Percentiles rank a stretch among this genome's conserved stretches.
These are phyloP conservation scores for Brachypterus glaber DNA, from an alignment of 2,888 invertebrate species.

Conservation along the genomic window DNA sequence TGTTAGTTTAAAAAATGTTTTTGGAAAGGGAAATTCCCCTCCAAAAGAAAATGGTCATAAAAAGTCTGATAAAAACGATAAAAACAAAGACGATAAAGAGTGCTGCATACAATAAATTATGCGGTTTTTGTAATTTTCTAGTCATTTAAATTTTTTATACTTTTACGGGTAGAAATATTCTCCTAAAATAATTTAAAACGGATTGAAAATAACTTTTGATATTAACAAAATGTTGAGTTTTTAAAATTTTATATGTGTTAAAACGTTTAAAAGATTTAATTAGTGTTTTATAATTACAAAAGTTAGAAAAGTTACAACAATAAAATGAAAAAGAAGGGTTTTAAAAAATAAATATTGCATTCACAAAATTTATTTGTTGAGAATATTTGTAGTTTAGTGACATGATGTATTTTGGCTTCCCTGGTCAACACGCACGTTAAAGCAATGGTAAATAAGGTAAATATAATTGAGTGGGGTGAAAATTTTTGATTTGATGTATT, in stretches of 20 bases:
- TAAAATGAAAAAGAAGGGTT: not conserved
- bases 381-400: conserved; percentile 22
- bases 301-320: not conserved
- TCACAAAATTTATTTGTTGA: conserved; percentile 25
- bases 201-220: conserved; percentile 22
- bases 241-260: conserved; percentile 26
- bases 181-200: conserved; percentile 20
- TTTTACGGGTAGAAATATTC: conserved; percentile 32
- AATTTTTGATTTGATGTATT: conserved; percentile 25
- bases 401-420: conserved; percentile 22
- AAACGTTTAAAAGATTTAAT: conserved; percentile 29
- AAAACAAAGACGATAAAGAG: conserved; percentile 30
- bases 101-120: conserved; percentile 32
- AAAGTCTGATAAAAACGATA: conserved; percentile 17
- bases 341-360: conserved; percentile 25
- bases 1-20: conserved; percentile 12
- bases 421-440: conserved; percentile 39
- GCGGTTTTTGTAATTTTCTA: conserved; percentile 30
- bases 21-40: conserved; percentile 16
- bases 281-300: conserved; percentile 10
- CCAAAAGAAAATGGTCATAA: conserved; percentile 8
- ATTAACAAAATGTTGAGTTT: conserved; percentile 18
- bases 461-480: conserved; percentile 33
- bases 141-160: conserved; percentile 34
- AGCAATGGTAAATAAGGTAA: conserved; percentile 41